phyloP scores from a whole-genome alignment of 2,888 invertebrate species.

The Patella ulyssiponensis region DNA sequence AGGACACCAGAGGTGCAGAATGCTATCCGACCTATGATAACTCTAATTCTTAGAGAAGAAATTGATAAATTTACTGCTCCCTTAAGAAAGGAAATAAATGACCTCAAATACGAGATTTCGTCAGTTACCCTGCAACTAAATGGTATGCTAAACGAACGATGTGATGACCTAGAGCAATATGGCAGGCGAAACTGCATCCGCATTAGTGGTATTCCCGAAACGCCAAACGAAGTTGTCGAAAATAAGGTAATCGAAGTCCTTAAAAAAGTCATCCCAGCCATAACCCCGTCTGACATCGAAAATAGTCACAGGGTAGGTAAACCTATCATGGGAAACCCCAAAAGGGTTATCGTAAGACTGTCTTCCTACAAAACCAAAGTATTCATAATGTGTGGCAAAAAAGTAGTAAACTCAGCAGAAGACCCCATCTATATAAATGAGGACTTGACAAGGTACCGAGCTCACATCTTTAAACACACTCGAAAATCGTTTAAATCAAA shows the following conservation, averaged over 20 bases:
- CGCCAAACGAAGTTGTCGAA: not conserved
- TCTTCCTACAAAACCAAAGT: not conserved
- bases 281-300: not conserved
- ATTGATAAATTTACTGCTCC: no score
- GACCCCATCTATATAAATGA: not conserved
- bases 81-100: no score
- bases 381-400: not conserved
- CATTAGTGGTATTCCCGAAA: not conserved
- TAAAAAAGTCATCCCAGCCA: not conserved
- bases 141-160: not conserved
- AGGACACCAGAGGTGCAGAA: no score
- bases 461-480: not conserved
- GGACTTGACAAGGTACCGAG: conserved; percentile 2
- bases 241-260: not conserved
- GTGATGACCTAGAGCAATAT: conserved; percentile 16
- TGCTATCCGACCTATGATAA: no score
- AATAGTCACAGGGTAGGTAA: conserved; percentile 6
- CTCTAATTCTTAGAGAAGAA: no score
- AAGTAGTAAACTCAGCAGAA: not conserved
- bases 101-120: no score
- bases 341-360: not conserved
- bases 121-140: no score
- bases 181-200: not conserved
- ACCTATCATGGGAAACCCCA: not conserved
- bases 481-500: not conserved